Percentiles rank a stretch among this genome's conserved stretches.
These are phyloP conservation scores for Ailuropoda melanoleuca DNA, from an alignment of 2,113 vertebrate species.

Conservation along the genomic window DNA sequence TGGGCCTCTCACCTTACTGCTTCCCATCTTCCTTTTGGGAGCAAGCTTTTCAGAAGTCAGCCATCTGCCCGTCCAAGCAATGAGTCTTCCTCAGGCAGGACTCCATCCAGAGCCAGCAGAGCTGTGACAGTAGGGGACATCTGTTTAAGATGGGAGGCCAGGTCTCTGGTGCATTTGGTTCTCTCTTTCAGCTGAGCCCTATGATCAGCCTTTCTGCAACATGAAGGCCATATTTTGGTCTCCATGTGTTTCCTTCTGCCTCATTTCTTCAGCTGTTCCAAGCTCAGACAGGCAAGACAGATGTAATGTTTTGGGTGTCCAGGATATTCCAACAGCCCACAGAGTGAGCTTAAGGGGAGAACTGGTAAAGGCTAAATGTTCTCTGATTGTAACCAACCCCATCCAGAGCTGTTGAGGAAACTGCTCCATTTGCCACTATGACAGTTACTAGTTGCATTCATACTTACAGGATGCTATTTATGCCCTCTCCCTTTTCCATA, in stretches of 20 bases:
- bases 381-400: neutral
- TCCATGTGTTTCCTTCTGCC: neutral
- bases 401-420: neutral
- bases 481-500: neutral
- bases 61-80: accelerated
- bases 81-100: neutral
- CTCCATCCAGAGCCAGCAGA: accelerated
- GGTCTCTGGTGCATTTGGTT: neutral
- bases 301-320: accelerated
- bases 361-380: neutral
- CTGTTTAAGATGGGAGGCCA: neutral
- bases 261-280: neutral
- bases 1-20: neutral
- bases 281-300: neutral
- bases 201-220: neutral
- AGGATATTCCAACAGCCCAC: neutral
- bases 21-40: neutral
- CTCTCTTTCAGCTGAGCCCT: neutral
- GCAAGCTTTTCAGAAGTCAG: neutral
- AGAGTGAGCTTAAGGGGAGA: neutral
- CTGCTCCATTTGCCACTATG: no score
- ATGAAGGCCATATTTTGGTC: neutral
- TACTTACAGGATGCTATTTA: no score
- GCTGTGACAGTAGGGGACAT: neutral
- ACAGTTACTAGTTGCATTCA: neutral